Base-by-base conservation (phyloP, 2,888 invertebrate species). In the Nymphalis c-album region DNA sequence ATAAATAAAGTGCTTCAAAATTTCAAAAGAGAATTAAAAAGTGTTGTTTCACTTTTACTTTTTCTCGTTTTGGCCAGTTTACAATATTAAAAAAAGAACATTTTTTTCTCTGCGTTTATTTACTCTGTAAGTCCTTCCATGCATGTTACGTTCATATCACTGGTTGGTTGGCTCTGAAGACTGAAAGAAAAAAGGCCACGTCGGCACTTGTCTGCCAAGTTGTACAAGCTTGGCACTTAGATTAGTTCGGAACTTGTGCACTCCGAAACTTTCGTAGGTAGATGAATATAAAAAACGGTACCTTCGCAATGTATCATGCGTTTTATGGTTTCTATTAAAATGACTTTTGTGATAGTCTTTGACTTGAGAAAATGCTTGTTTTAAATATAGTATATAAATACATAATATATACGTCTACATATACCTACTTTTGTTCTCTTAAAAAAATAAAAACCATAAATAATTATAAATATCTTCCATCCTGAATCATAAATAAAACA, bases 61-160 rank as follows among this genome's bases (percentile, higher is more conserved):
- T 47, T n/a, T 5, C 13, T 7, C n/a, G 8, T n/a, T 31, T 31
- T 31, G 26, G 26, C 6, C 26, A 31, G 26, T 6, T 31, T 48
- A 48, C 0, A 35, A 35, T 13, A 8, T 7, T 7, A n/a, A n/a
- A 55, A 7, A 31, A 35, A 17, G 7, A 55, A 31, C 45, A 40
- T 35, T 26, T 20, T 47, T 31, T 5, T n/a, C 40, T 70, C 70
- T 70, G n/a, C 35, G 4, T 8, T 4, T 50, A 4, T 18, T 26
- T 71, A 67, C 64, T 18, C 57, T 35, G 7, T 64, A 4, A 71
- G 64, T 66, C 70, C 78, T 74, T 73, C 81, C 87, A 89, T 90
- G 89, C 90, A 90, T 90, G 89, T 88, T 85, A 89, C 87, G 88
- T 84, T 90, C 90, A 91, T 87, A 90, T 90, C 89, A 88, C 83